A percentile compares a stretch with the other conserved stretches of the same genome.
Conservation (phyloP, 2,888 invertebrate species). For the Cephus sareptanus region DNA sequence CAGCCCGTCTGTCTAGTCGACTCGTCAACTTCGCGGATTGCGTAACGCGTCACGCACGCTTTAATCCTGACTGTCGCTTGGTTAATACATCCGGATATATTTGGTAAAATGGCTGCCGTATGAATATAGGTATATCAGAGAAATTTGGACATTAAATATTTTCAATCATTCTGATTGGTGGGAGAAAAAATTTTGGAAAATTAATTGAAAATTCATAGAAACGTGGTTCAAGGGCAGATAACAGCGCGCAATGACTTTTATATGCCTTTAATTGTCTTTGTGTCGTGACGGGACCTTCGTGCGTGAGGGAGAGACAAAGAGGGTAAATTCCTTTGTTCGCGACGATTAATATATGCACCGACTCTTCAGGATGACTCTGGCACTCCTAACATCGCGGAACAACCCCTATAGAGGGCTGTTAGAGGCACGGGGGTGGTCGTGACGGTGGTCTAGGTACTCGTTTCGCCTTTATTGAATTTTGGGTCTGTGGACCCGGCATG, state of each 20-base stretch:
- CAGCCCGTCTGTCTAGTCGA: conserved; percentile 44
- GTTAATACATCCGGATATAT: not conserved
- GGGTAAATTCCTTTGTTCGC: conserved; percentile 51
- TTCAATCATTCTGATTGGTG: not conserved
- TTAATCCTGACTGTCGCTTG: conserved; percentile 42
- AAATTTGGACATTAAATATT: not conserved
- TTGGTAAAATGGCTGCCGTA: not conserved
- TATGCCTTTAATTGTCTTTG: not conserved
- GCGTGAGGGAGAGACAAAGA: not conserved
- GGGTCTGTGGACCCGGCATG: conserved; percentile 44
- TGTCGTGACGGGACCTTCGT: not conserved
- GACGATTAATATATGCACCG: conserved; percentile 56
- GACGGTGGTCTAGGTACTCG: conserved; percentile 50
- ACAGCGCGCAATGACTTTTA: not conserved
- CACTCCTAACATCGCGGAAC: conserved; percentile 38
- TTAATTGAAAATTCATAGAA: not conserved
- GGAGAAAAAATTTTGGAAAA: not conserved
- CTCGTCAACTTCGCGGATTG: conserved; percentile 46
- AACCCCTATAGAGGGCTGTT: conserved; percentile 40
- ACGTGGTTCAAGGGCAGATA: not conserved
- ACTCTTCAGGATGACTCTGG: conserved; percentile 53
- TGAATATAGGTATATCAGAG: not conserved
- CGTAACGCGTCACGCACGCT: conserved; percentile 50
- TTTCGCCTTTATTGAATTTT: conserved; percentile 65
- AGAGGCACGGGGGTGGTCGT: conserved; percentile 26